Percentiles rank a stretch among this genome's conserved stretches.
Conservation (phyloP, 2,797 vertebrate species). For the Bufotes viridis region DNA sequence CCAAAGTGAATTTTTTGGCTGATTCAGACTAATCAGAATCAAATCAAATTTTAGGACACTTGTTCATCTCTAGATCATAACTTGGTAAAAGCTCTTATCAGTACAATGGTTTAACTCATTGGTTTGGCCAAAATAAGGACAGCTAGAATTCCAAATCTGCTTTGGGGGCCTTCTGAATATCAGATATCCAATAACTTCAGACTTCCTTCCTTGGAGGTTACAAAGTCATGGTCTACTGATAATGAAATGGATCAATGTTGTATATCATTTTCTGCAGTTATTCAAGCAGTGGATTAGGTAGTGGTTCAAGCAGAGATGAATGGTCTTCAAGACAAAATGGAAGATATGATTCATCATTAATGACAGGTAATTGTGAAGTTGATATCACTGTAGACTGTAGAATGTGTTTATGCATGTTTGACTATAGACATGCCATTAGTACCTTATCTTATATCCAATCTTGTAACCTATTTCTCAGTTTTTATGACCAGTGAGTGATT, state of each 20-base stretch:
- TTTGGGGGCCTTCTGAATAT: background rate
- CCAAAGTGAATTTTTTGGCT: no score
- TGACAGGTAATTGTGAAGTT: slow-evolving; percentile 11
- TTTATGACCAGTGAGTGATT: background rate
- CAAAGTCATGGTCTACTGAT: background rate
- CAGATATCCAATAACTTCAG: background rate
- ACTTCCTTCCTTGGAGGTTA: background rate
- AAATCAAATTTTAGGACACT: no score
- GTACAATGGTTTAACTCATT: no score
- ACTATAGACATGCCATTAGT: background rate
- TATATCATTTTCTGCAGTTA: background rate
- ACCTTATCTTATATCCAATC: background rate
- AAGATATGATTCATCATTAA: background rate
- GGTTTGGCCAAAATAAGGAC: no score
- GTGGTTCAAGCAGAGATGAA: background rate
- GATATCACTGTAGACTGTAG: background rate
- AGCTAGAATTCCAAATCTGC: background rate
- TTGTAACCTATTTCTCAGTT: background rate
- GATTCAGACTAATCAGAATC: no score
- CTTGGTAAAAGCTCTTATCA: no score
- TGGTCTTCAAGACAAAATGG: slow-evolving; percentile 22
- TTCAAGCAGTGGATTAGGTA: background rate
- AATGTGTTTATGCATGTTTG: background rate
- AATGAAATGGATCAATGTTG: background rate
- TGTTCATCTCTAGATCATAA: no score